A percentile compares a stretch with the other conserved stretches of the same genome.
These are phyloP conservation scores for Lochmaea crataegi DNA, from an alignment of 2,888 invertebrate genomes.

Conservation along the genomic window DNA sequence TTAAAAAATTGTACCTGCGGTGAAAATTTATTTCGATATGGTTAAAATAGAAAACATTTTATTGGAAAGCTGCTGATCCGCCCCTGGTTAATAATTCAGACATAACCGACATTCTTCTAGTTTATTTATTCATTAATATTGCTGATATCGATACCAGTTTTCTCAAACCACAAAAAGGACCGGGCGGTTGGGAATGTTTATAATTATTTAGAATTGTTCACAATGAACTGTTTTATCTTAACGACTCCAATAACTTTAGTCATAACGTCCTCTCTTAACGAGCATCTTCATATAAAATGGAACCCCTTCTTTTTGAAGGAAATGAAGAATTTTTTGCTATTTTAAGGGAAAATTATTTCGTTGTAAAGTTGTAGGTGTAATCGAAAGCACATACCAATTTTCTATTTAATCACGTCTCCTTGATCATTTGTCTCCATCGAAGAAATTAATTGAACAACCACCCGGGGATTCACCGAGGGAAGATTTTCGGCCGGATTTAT, in stretches of 20 bases:
- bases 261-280: not conserved
- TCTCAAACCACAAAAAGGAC: constrained; percentile 12
- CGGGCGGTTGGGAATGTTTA: constrained; percentile 21
- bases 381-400: constrained; percentile 10
- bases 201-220: constrained; percentile 18
- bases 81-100: constrained; percentile 23
- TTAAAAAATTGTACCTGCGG: too few relatives aligned
- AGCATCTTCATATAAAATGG: not conserved
- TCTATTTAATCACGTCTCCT: constrained; percentile 22
- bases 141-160: constrained; percentile 32
- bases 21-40: too few relatives aligned
- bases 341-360: not conserved
- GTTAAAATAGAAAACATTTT: too few relatives aligned
- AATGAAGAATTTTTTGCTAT: not conserved
- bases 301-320: not conserved
- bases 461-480: constrained; percentile 30
- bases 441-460: constrained; percentile 39
- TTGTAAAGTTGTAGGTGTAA: constrained; percentile 4
- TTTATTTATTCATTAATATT: constrained; percentile 43
- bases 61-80: not conserved
- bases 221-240: constrained; percentile 10
- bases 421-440: constrained; percentile 34
- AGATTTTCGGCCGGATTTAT: constrained; percentile 41
- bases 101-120: constrained; percentile 33
- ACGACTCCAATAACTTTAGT: constrained; percentile 7